Evolutionary conservation across 2,113 vertebrate genomes (phyloP).

Genomic region (Polypterus bichir): DNA sequence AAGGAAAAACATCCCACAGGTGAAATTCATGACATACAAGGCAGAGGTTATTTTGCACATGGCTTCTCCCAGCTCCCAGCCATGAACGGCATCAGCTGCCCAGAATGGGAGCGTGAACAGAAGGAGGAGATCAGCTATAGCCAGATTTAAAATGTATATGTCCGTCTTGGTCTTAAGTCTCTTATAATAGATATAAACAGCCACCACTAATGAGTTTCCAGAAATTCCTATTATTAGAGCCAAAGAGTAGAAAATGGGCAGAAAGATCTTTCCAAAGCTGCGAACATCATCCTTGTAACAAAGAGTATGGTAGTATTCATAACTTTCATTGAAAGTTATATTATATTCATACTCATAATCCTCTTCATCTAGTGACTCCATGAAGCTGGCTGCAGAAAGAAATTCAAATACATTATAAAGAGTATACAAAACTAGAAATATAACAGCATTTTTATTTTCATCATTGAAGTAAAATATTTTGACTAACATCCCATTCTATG

Average conservation of each 20-base stretch:
- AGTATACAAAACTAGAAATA: neutral
- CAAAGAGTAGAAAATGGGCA: conserved; percentile 61
- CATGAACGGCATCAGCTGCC: conserved; percentile 62
- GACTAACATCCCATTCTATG: too few species aligned
- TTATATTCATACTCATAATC: conserved; percentile 49
- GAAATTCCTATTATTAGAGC: conserved; percentile 64
- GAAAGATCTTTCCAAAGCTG: conserved; percentile 61
- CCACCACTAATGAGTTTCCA: conserved; percentile 68
- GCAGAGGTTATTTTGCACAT: conserved; percentile 71
- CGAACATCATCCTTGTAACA: conserved; percentile 73
- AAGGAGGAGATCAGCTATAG: conserved; percentile 73
- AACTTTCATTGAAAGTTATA: conserved; percentile 47
- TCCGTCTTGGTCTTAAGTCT: conserved; percentile 67
- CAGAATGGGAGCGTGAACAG: conserved; percentile 82
- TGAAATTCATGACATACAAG: conserved; percentile 75
- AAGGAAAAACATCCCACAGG: conserved; percentile 78
- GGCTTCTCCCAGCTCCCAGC: conserved; percentile 63
- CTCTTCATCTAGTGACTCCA: conserved; percentile 35
- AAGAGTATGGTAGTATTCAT: conserved; percentile 56
- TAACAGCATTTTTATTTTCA: too few species aligned
- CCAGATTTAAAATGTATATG: conserved; percentile 69
- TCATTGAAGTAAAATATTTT: too few species aligned
- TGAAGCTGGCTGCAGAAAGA: conserved; percentile 26
- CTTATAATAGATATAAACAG: conserved; percentile 69
- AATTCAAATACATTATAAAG: neutral